Evolutionary conservation across 2,113 vertebrate species (phyloP).

Genomic region (Eurystomus gularis): DNA sequence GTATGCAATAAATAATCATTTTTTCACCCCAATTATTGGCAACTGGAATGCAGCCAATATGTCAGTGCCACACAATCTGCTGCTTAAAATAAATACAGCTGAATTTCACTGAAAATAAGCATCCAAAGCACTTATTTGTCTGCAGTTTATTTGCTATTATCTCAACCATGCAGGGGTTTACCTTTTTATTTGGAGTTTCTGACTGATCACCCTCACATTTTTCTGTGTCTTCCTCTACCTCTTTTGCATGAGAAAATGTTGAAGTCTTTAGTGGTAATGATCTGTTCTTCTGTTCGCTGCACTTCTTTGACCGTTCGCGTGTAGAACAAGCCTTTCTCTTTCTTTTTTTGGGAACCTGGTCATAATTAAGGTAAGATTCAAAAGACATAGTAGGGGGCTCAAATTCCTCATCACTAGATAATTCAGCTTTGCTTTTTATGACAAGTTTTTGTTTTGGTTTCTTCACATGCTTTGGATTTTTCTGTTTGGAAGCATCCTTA

Average conservation of each 20-base stretch:
- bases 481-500: background rate
- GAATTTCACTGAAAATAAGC: background rate
- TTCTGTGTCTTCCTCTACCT: background rate
- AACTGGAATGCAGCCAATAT: background rate
- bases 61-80: background rate
- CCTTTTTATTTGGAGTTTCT: conserved; percentile 54
- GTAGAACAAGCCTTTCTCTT: conserved; percentile 44
- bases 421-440: background rate
- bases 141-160: background rate
- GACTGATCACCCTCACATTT: background rate
- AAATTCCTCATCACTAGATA: background rate
- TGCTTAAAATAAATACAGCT: background rate
- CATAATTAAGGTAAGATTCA: conserved; percentile 85
- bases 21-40: background rate
- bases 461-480: background rate
- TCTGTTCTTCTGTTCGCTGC: background rate
- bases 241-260: background rate
- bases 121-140: background rate
- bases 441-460: background rate
- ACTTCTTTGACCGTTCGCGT: background rate
- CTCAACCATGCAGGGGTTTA: background rate
- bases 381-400: conserved; percentile 82
- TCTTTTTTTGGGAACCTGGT: conserved; percentile 68
- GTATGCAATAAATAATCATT: background rate
- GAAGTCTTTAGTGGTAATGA: background rate